Base-by-base conservation (phyloP, 2,888 invertebrate genomes). In the Invenusta paracnida region DNA sequence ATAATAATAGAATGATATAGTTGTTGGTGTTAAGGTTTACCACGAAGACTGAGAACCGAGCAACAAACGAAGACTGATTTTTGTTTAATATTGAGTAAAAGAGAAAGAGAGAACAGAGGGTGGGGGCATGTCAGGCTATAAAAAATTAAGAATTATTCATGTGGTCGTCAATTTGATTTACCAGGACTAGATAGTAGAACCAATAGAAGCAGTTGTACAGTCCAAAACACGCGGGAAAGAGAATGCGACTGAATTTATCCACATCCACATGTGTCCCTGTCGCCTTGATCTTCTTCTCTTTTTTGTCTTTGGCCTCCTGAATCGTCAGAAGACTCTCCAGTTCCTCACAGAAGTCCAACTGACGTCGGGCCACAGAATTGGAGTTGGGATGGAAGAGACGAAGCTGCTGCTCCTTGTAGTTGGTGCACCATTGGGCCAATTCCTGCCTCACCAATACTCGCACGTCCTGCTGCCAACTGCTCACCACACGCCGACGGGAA, bases 161-260 rank as follows among this genome's bases (percentile, higher is more conserved):
- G 48, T 79, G 11, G 23, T 82, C 31, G 23, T 23, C 31, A 23
- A 28, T 13, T 82, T 30, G 29, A 30, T 82, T 85, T 81, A 86
- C 86, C 29, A 86, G 28, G 48, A 86, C 86, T 5, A 86, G 79
- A 82, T 87, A 86, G 66, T 86, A 86, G 17, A 86, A 30, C 86
- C 86, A 86, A 48, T 86, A 86, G 82, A 86, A 86, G 30, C 86
- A 86, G 30, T 86, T 86, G 81, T 87, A 86, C n/a, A 86, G 86
- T 2, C 87, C 17, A 30, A 87, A 86, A 66, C 86, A 86, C 11
- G 86, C 79, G 0, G 86, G 86, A 82, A 86, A 86, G 11, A 86
- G 30, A 23, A 86, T 82, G 2, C 86, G 27, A 87, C 86, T 86
- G 25, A 87, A 87, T 29, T 23, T 83, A 30, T 86, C 86, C 17